Percentiles rank a stretch among this genome's conserved stretches.
Evolutionary conservation across 2,113 vertebrate genomes (phyloP).

Genomic region (Eulemur macaco): DNA sequence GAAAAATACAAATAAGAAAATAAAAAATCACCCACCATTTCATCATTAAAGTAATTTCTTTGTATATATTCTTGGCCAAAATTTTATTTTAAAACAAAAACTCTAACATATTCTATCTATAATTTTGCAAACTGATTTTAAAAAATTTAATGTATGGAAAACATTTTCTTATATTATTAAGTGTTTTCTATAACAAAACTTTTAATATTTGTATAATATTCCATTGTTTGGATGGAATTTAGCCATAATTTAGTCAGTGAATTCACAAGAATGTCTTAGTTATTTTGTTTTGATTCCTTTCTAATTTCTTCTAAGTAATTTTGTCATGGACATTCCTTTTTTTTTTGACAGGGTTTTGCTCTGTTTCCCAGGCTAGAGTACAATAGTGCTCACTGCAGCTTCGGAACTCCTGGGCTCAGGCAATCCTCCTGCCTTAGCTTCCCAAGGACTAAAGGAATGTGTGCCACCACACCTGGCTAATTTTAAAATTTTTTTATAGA

Average conservation of each 20-base stretch:
- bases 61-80: neutral
- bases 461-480: too few relatives aligned
- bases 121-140: neutral
- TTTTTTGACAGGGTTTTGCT: too few relatives aligned
- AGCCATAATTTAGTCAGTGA: neutral
- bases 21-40: neutral
- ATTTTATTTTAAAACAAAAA: conserved; percentile 35
- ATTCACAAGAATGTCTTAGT: neutral
- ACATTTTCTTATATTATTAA: neutral
- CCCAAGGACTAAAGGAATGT: too few relatives aligned
- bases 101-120: neutral
- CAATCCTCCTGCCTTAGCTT: too few relatives aligned
- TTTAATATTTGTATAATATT: neutral
- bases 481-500: too few relatives aligned
- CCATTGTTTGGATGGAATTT: neutral
- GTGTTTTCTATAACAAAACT: neutral
- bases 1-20: neutral
- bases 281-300: neutral
- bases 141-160: neutral
- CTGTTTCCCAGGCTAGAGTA: too few relatives aligned
- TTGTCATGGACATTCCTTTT: neutral
- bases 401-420: too few relatives aligned
- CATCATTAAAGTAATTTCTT: neutral
- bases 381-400: too few relatives aligned
- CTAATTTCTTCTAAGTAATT: conserved; percentile 1